Conservation (phyloP, 2,797 vertebrate genomes). For the Sebastes itinus region DNA sequence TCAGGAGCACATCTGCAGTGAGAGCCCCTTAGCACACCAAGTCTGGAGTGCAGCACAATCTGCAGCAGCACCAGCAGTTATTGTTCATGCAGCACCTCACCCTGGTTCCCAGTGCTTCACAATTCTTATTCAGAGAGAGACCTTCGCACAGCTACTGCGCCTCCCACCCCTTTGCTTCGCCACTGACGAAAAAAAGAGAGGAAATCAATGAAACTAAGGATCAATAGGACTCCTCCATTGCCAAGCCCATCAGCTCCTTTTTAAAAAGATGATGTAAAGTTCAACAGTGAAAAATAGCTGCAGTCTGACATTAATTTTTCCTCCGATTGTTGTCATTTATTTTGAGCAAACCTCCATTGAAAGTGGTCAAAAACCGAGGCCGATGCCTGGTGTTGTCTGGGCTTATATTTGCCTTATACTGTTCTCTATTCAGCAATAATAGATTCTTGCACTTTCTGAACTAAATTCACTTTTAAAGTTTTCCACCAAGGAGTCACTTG, state of each 20-base stretch:
- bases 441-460: constrained; percentile 11
- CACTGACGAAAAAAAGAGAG: constrained; percentile 61
- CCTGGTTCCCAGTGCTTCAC: constrained; percentile 62
- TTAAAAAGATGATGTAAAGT: constrained; percentile 73
- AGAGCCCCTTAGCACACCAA: constrained; percentile 58
- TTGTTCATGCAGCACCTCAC: constrained; percentile 79
- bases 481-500: background rate
- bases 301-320: constrained; percentile 45
- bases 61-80: constrained; percentile 59
- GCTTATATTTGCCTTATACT: background rate
- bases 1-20: constrained; percentile 70
- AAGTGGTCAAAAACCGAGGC: background rate
- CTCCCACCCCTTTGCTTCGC: constrained; percentile 65
- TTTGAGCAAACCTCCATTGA: background rate
- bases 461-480: constrained; percentile 4
- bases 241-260: constrained; percentile 63
- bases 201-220: constrained; percentile 77
- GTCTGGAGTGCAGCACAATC: constrained; percentile 61
- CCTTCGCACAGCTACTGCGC: constrained; percentile 60
- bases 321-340: constrained; percentile 25
- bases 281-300: constrained; percentile 63
- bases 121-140: constrained; percentile 79
- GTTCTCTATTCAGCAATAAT: background rate
- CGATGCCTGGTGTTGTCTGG: background rate
- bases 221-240: constrained; percentile 69